Percentiles rank a stretch among this genome's conserved stretches.
Evolutionary conservation across 2,888 invertebrate genomes (phyloP).

Genomic region (Podabrus alpinus): DNA sequence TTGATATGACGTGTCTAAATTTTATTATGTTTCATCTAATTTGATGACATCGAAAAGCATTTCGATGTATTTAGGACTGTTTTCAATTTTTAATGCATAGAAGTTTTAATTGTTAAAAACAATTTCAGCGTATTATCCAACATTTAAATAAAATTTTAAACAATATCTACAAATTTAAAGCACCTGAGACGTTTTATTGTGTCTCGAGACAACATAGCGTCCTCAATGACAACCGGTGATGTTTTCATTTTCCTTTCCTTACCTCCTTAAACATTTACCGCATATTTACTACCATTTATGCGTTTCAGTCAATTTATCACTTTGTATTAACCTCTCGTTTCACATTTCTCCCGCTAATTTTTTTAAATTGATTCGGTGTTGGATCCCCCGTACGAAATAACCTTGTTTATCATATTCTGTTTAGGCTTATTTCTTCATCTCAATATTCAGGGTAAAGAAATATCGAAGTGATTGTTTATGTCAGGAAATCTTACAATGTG

Average conservation of each 20-base stretch:
- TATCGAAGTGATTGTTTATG: not conserved
- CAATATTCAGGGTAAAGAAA: not conserved
- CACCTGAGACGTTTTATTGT: not conserved
- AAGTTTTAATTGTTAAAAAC: not conserved
- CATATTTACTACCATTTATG: not conserved
- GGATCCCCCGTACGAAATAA: not conserved
- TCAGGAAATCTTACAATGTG: not conserved
- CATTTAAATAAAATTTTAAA: too few relatives aligned
- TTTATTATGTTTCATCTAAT: too few relatives aligned
- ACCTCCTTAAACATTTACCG: not conserved
- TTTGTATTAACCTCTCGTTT: not conserved
- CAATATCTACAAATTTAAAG: too few relatives aligned
- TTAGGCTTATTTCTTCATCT: not conserved
- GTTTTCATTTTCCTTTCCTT: not conserved
- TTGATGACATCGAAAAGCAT: too few relatives aligned
- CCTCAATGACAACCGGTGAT: not conserved
- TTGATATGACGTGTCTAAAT: too few relatives aligned
- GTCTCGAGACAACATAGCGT: not conserved
- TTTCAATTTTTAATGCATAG: not conserved
- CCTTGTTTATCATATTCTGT: not conserved
- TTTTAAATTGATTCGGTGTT: not conserved
- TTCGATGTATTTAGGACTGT: too few relatives aligned
- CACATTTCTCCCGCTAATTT: not conserved
- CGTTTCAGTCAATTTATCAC: not conserved
- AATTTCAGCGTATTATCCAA: too few relatives aligned